Evolutionary conservation across 2,797 vertebrate species (phyloP).

Genomic region (Neopelma chrysocephalum): DNA sequence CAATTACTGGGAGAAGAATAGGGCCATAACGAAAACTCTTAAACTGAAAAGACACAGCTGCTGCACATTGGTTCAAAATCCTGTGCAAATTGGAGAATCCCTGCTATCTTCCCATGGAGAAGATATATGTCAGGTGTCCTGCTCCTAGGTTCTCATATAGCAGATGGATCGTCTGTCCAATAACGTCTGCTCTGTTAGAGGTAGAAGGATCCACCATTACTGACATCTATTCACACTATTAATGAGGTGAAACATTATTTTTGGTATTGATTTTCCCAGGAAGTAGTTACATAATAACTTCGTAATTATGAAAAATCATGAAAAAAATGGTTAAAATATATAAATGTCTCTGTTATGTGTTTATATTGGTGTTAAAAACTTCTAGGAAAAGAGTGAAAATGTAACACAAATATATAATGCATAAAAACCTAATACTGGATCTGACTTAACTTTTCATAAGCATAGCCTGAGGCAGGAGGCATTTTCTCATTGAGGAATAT

Average conservation of each 20-base stretch:
- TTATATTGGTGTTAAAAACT: not conserved
- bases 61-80: not conserved
- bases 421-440: not conserved
- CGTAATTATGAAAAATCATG: not conserved
- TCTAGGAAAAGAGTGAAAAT: not conserved
- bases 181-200: not conserved
- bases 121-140: not conserved
- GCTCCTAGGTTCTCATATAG: not conserved
- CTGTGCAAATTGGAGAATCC: constrained; percentile 6
- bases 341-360: rapidly evolving
- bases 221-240: not conserved
- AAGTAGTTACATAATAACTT: not conserved
- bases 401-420: not conserved
- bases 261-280: not conserved
- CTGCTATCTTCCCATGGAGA: not conserved
- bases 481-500: not conserved
- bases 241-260: not conserved
- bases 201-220: not conserved
- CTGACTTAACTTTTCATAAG: constrained; percentile 5
- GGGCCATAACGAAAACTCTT: not conserved
- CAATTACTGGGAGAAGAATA: not conserved
- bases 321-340: not conserved
- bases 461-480: not conserved
- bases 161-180: not conserved
- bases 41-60: not conserved